Base-by-base conservation (phyloP, 2,888 invertebrate genomes). In the Anoplius nigerrimus region DNA sequence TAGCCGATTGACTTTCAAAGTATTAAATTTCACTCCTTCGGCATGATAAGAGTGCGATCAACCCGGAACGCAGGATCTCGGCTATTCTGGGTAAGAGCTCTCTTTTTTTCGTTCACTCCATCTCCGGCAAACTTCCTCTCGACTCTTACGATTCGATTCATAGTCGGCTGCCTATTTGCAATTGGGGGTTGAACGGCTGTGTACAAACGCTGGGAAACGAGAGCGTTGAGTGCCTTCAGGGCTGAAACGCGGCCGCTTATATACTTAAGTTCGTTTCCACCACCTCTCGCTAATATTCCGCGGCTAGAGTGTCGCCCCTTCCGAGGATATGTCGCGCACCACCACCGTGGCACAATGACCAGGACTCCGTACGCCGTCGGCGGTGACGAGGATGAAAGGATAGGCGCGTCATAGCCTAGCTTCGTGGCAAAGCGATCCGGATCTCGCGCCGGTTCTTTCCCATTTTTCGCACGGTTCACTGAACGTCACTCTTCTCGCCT, bases 181-280 rank as follows among this genome's bases (percentile, higher is more conserved):
- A 27, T 48, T 24, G 22, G 61, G 51, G 69, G 75, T 65, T 68
- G 65, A 58, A 52, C 57, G 62, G 55, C 68, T 53, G 70, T 61
- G 55, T n/a, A n/a, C 34, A 54, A 62, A 58, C 61, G 61, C 60
- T 62, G 57, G 69, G 52, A 69, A 64, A 67, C 78, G 75, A 34
- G 34, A 81, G 69, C 79, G 80, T 82, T 81, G 83, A 84, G 77
- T 86, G 84, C 82, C 79, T 70, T 71, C 69, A 71, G 75, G 69
- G 69, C 75, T 74, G 62, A 48, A 71, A 74, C 69, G 66, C 61
- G 48, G 70, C 71, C 71, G 83, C 85, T 88, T 88, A 87, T 88
- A 88, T 88, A 87, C 80, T 80, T 79, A 78, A n/a, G 78, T 74
- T 82, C 78, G 79, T 82, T 83, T 82, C 86, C 82, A 84, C 86